Evolutionary conservation across 2,113 vertebrate species (phyloP), one percentile per base, ranked within the genome.

Genomic region (Halcyon senegalensis): DNA sequence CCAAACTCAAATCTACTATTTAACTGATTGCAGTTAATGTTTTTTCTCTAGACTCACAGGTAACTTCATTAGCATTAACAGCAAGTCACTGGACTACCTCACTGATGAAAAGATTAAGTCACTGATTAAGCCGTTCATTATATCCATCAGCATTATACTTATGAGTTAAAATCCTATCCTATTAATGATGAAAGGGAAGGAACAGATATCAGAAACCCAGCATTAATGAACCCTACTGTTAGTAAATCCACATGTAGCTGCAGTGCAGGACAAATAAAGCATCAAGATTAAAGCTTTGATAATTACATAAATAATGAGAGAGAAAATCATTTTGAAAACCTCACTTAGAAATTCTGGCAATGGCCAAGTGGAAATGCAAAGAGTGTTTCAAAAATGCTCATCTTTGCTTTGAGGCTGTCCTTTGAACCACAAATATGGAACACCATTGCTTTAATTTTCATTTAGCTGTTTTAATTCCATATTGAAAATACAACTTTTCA

Each of bases 171-270:
- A 96, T 70, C 74, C 87, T 46, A 50, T 55, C 63, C 72, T 83
- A 86, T 93, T 94, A 94, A 93, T 16, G 70, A 80, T 51, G 63
- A 93, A 94, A 94, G 59, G 50, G 72, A 88, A 96, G n/a, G 50
- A 87, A 82, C 9, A 66, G n/a, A 33, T 70, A 73, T 14, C 56
- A 88, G 59, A 80, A 90, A 62, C 46, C 6, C 63, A 84, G 50
- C 43, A 81, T 55, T 86, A 91, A 91, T 84, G 46, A 91, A 56
- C 37, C 28, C 50, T 62, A 66, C 87, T 74, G 37, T 51, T 88
- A 80, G 79, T 66, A 95, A 94, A 95, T 73, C 78, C 86, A 84
- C 76, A 79, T 19, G 30, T 67, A 88, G 56, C 63, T 86, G 35
- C 56, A 83, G 43, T 43, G 13, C 8, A 90, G 85, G 68, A 90